Conservation (phyloP, 2,797 vertebrate genomes). For the Ibycter americanus region DNA sequence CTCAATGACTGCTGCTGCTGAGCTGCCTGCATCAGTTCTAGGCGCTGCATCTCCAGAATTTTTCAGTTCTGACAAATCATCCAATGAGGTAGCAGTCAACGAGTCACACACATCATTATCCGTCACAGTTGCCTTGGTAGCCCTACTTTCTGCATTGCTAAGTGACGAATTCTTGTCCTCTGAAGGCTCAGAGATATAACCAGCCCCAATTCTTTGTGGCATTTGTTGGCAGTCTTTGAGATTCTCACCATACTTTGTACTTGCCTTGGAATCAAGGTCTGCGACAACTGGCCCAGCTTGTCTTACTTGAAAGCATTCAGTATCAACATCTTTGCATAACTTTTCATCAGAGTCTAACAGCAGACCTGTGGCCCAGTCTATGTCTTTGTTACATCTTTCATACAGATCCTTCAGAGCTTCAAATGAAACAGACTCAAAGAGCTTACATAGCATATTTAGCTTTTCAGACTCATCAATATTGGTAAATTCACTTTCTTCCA, state of each 20-base stretch:
- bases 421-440: conserved; percentile 89
- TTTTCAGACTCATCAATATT: conserved; percentile 80
- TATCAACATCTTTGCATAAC: conserved; percentile 80
- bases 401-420: conserved; percentile 94
- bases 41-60: not conserved
- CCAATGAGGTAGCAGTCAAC: not conserved
- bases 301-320: conserved; percentile 25
- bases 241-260: not conserved
- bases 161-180: not conserved
- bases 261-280: conserved; percentile 53
- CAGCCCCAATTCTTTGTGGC: not conserved
- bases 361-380: conserved; percentile 93
- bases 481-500: conserved; percentile 88
- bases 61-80: not conserved
- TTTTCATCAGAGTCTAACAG: conserved; percentile 94
- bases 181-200: not conserved
- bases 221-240: not conserved
- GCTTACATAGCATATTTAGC: conserved; percentile 85
- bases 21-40: not conserved
- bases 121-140: not conserved
- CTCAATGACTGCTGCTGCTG: not conserved
- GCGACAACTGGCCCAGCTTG: not conserved
- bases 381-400: conserved; percentile 93
- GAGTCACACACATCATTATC: not conserved
- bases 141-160: not conserved